phyloP scores from a whole-genome alignment of 1,140 invertebrate species.

The Drosophila cardini region DNA sequence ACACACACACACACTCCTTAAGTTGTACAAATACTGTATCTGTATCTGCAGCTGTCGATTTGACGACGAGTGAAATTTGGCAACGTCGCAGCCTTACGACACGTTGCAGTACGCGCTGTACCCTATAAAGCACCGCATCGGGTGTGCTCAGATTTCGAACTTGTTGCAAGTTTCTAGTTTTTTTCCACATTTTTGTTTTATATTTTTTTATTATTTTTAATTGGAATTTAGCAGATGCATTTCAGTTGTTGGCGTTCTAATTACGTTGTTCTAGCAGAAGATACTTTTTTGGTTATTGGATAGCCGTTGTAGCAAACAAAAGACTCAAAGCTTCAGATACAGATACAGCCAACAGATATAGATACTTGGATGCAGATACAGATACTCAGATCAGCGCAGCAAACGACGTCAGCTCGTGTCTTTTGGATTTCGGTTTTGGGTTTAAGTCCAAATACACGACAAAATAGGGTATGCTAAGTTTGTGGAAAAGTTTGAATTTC shows the following conservation, averaged over 20 bases:
- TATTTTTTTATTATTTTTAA: slow-evolving; percentile 33
- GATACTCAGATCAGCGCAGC: slow-evolving; percentile 23
- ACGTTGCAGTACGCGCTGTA: not conserved
- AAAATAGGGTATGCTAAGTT: too few relatives aligned
- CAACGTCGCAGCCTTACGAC: not conserved
- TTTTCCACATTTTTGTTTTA: slow-evolving; percentile 1
- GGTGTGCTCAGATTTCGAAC: slow-evolving; percentile 51
- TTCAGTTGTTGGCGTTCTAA: slow-evolving; percentile 72
- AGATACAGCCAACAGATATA: slow-evolving; percentile 20
- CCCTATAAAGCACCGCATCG: not conserved
- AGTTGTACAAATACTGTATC: slow-evolving; percentile 4
- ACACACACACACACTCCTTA: too few relatives aligned
- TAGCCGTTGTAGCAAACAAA: slow-evolving; percentile 1
- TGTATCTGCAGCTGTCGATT: slow-evolving; percentile 10
- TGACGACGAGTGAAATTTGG: slow-evolving; percentile 2
- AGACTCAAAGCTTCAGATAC: slow-evolving; percentile 6
- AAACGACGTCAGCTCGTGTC: slow-evolving; percentile 16
- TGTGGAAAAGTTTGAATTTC: too few relatives aligned
- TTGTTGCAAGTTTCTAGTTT: slow-evolving; percentile 16
- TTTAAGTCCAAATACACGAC: not conserved
- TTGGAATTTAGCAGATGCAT: slow-evolving; percentile 75
- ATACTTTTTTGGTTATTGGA: slow-evolving; percentile 16
- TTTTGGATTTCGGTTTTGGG: slow-evolving; percentile 25
- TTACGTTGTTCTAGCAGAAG: slow-evolving; percentile 50
- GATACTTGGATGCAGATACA: slow-evolving; percentile 23